phyloP scores from a whole-genome alignment of 2,113 vertebrate genomes.

The Beaufortia kweichowensis region DNA sequence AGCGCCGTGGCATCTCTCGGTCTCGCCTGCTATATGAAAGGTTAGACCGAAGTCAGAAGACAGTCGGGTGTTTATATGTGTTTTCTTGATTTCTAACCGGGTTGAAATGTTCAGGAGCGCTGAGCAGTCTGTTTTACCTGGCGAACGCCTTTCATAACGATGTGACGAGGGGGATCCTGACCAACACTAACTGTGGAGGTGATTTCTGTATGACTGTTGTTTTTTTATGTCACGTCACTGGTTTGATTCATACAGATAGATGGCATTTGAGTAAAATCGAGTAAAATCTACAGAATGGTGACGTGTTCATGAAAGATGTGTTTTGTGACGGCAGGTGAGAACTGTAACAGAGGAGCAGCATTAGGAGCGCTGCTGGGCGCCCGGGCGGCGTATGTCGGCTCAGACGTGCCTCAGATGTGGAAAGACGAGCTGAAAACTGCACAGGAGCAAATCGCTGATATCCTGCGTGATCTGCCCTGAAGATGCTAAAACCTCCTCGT shows the following conservation, averaged over 20 bases:
- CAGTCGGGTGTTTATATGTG: neutral
- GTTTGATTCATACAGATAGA: no score
- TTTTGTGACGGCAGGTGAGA: constrained; percentile 64
- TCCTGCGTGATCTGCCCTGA: constrained; percentile 48
- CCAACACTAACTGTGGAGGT: constrained; percentile 74
- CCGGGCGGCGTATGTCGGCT: constrained; percentile 24
- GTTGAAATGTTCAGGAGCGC: constrained; percentile 55
- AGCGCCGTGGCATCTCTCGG: constrained; percentile 65
- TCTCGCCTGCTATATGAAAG: constrained; percentile 71
- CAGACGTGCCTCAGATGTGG: constrained; percentile 60
- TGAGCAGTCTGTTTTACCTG: constrained; percentile 67
- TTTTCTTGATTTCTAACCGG: no score
- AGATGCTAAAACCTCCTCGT: neutral
- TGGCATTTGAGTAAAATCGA: no score
- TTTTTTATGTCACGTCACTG: neutral
- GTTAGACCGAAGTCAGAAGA: constrained; percentile 34
- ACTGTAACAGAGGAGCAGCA: constrained; percentile 69
- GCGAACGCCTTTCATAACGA: constrained; percentile 68
- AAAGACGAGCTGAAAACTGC: constrained; percentile 58
- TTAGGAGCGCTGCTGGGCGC: constrained; percentile 70
- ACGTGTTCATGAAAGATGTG: no score
- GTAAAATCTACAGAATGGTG: no score
- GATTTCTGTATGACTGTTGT: neutral
- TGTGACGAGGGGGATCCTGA: constrained; percentile 61
- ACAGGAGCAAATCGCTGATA: constrained; percentile 44